Percentiles rank a stretch among this genome's conserved stretches.
Conservation (phyloP, 2,113 vertebrate genomes). For the Platichthys flesus region DNA sequence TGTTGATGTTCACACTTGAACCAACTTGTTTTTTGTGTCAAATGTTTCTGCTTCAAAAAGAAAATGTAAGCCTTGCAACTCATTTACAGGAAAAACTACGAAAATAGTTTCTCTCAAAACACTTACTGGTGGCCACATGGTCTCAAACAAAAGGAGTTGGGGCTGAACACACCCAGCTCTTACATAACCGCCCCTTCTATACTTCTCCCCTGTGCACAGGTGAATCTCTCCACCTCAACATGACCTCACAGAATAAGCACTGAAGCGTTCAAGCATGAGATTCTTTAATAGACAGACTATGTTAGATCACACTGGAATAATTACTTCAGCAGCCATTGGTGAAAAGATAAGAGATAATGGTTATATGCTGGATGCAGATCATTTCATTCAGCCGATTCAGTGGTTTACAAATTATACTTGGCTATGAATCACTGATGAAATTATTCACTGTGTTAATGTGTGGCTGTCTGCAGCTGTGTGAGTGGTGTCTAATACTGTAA, state of each 20-base stretch:
- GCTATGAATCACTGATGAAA: slow-evolving; percentile 29
- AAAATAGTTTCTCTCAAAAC: neutral
- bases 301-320: slow-evolving; percentile 35
- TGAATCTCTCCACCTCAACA: too few relatives aligned
- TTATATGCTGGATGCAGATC: slow-evolving; percentile 13
- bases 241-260: too few relatives aligned
- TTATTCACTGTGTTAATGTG: slow-evolving; percentile 11
- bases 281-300: too few relatives aligned
- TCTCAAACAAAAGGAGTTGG: neutral
- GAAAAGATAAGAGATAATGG: slow-evolving; percentile 28
- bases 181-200: too few relatives aligned
- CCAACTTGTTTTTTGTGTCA: too few relatives aligned
- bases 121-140: neutral
- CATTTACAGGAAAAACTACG: too few relatives aligned
- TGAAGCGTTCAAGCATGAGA: neutral
- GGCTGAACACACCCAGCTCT: too few relatives aligned
- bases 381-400: slow-evolving; percentile 53
- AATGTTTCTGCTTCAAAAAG: too few relatives aligned
- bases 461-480: neutral
- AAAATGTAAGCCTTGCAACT: too few relatives aligned
- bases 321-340: slow-evolving; percentile 34
- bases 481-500: too few relatives aligned
- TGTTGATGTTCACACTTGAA: too few relatives aligned
- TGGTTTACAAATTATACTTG: slow-evolving; percentile 40
- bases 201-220: too few relatives aligned